Evolutionary conservation across 2,888 invertebrate species (phyloP).

Genomic region (Acronicta leporina): DNA sequence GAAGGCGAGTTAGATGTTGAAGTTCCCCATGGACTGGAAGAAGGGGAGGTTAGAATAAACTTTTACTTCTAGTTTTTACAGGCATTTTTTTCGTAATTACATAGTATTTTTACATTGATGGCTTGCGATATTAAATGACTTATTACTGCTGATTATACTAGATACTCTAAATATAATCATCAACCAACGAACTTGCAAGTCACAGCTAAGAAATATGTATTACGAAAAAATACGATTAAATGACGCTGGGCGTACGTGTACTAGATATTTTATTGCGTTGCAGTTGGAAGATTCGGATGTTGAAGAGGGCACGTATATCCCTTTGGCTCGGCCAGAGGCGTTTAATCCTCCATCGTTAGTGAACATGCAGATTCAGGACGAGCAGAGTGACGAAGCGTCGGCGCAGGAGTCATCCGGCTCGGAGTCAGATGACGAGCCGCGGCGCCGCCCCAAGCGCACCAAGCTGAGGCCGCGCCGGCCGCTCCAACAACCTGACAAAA

Average conservation of each 20-base stretch:
- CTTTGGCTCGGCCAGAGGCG: constrained; percentile 88
- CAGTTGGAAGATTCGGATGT: constrained; percentile 87
- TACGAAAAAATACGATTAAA: constrained; percentile 9
- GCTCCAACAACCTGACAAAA: constrained; percentile 78
- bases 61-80: constrained; percentile 26
- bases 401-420: constrained; percentile 84
- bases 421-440: constrained; percentile 90
- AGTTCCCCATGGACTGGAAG: constrained; percentile 90
- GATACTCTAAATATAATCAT: neutral
- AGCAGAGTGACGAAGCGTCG: constrained; percentile 89
- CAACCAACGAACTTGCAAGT: neutral
- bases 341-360: constrained; percentile 86
- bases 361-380: constrained; percentile 89
- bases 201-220: neutral
- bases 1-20: constrained; percentile 89
- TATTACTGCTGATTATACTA: no score
- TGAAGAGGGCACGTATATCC: constrained; percentile 88
- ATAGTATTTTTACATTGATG: constrained; percentile 24
- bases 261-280: constrained; percentile 49
- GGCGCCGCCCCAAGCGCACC: constrained; percentile 86
- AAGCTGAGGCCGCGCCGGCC: constrained; percentile 77
- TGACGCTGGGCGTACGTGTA: constrained; percentile 42
- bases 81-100: constrained; percentile 27
- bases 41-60: constrained; percentile 90
- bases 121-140: constrained; percentile 2